These are phyloP conservation scores for Okapia johnstoni DNA, from an alignment of 2,113 vertebrate species.

Conservation along the genomic window DNA sequence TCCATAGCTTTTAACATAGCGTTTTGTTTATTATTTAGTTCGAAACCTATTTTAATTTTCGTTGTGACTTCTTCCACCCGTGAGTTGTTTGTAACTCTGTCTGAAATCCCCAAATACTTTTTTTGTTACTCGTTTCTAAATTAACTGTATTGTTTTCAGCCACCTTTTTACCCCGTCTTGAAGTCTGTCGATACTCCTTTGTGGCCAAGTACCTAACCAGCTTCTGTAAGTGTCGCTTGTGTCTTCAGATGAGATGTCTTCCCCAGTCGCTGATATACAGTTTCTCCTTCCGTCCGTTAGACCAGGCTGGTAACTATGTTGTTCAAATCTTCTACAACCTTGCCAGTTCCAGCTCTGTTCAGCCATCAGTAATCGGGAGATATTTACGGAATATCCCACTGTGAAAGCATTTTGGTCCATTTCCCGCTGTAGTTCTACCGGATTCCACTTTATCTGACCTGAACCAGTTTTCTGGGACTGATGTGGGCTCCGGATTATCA, in stretches of 20 bases:
- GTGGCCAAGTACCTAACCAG: no score
- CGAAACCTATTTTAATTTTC: background rate
- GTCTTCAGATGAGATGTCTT: fast-evolving
- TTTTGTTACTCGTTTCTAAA: background rate
- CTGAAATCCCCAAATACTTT: background rate
- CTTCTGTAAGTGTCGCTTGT: fast-evolving
- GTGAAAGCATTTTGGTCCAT: fast-evolving
- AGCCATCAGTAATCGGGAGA: background rate
- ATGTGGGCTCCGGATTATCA: fast-evolving
- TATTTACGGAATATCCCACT: fast-evolving
- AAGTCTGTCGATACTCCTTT: no score
- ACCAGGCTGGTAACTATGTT: fast-evolving
- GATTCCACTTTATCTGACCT: fast-evolving
- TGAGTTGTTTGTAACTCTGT: background rate
- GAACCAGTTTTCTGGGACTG: background rate
- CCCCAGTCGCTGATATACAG: fast-evolving
- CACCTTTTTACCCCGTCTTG: background rate
- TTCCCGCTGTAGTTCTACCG: no score
- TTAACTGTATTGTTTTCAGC: background rate
- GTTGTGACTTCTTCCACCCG: background rate
- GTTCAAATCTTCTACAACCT: fast-evolving
- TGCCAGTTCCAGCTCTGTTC: background rate
- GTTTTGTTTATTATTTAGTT: background rate
- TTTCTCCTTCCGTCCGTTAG: background rate
- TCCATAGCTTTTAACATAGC: background rate